These are phyloP conservation scores for Drosophila kikkawai DNA, from an alignment of 1,140 invertebrate genomes.

Conservation along the genomic window DNA sequence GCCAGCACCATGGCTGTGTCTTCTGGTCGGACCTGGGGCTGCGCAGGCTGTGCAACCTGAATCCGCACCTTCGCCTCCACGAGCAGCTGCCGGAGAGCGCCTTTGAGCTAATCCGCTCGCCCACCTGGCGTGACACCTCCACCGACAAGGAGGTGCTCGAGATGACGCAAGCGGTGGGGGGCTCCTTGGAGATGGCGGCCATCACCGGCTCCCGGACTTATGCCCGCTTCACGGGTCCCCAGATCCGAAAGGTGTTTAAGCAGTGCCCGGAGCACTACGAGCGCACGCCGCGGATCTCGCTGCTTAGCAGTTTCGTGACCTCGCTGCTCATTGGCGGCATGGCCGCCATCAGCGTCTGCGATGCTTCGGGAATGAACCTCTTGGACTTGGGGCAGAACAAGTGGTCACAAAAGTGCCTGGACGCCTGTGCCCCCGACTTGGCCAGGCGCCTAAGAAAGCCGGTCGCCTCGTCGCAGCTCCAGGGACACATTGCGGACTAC, in stretches of 20 bases:
- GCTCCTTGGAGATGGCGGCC: conserved; percentile 90
- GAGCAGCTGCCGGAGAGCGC: conserved; percentile 90
- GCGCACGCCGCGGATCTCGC: conserved; percentile 94
- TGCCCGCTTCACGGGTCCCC: conserved; percentile 95
- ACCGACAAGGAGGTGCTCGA: conserved; percentile 91
- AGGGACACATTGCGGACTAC: conserved; percentile 91
- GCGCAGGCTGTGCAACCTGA: conserved; percentile 88
- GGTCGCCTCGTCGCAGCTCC: conserved; percentile 88
- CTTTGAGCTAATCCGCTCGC: conserved; percentile 92
- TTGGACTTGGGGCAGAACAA: conserved; percentile 92
- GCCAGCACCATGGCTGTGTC: conserved; percentile 98
- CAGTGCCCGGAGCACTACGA: conserved; percentile 90
- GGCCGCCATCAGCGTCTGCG: conserved; percentile 95
- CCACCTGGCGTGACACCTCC: conserved; percentile 97
- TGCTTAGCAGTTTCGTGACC: conserved; percentile 96
- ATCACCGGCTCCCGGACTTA: conserved; percentile 96
- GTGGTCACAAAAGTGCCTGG: conserved; percentile 92
- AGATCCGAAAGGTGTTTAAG: conserved; percentile 95
- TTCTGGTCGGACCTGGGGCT: conserved; percentile 94
- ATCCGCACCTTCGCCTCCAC: conserved; percentile 91
- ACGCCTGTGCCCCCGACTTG: conserved; percentile 90
- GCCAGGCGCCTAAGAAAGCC: conserved; percentile 89
- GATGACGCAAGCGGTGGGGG: conserved; percentile 92
- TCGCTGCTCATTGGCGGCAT: conserved; percentile 94
- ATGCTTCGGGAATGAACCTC: conserved; percentile 99